Evolutionary conservation across 1,140 invertebrate species (phyloP), one percentile per base, ranked within the genome.

Genomic region (Arctopsyche grandis): DNA sequence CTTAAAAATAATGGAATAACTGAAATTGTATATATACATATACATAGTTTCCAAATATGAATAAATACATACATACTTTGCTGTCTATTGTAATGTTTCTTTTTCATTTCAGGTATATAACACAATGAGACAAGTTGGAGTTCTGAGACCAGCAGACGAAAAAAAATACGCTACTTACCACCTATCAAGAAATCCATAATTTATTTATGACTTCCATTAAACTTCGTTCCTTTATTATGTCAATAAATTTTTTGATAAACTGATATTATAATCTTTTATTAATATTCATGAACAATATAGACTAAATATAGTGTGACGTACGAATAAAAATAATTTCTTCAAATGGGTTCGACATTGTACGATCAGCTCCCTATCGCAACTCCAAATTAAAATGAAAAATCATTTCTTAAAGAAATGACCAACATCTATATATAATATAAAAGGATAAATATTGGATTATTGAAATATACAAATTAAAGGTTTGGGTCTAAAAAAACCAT

Each of bases 1-100:
- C 87, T 93, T 38, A 87, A 91, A 52, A 93, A 91, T 84, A 90
- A 91, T 78, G 91, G 91, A 21, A 88, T 93, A 83, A 80, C 92
- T 46, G 90, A 92, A 83, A 88, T 92, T 79, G 90, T 92, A 80
- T 9, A 10, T 16, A 43, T 29, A 9, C 5, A 63, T 43, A 29
- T 14, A 46, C 19, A 24, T 56, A 43, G 10, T 14, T 16, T 75
- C 14, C 14, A n/a, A 75, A 14, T 24, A 22, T 12, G 24, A 66
- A 0, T 56, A 56, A 16, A 1, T 26, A 38, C 26, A 22, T 12
- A 38, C 4, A n/a, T n/a, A n/a, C n/a, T n/a, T n/a, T n/a, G n/a
- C n/a, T n/a, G n/a, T n/a, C n/a, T 29, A 75, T 29, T 26, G 10
- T 52, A 10, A 4, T 24, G 1, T n/a, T 52, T 26, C 52, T 75